Base-by-base conservation (phyloP, 2,888 invertebrate genomes). In the Ypsolopha scabrella region DNA sequence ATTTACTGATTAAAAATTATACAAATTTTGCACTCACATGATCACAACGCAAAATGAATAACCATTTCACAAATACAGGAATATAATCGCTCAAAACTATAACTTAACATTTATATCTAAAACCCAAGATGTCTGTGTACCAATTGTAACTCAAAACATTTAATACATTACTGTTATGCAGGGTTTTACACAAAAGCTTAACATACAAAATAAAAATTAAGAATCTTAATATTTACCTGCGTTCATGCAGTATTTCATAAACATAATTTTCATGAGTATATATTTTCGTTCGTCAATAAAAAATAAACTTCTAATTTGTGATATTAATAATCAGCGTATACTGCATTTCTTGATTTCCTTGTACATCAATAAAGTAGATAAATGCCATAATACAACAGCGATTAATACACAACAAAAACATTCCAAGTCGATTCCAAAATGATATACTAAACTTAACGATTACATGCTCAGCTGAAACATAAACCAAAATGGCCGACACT, bases 21-120 rank as follows among this genome's bases (percentile, higher is more conserved):
- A 70, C 68, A 66, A 77, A 78, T 85, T 85, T 85, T 85, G 85
- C 85, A 85, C 85, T 85, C 77, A 74, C 73, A 79, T 82, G 75
- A 85, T 85, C 85, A 85, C 85, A 82, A 83, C 75, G 83, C 79
- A 82, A 85, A 85, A 85, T 85, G 85, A 73, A 68, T 13, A 63
- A 65, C 68, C 85, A 83, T 83, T 85, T 85, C 80, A 83, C 81
- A 13, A n/a, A 77, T 71, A 76, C 73, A 82, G 82, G 80, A 81
- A 80, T 80, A 73, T 65, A 68, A 41, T 34, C 14, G 10, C 9
- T 24, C 24, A 38, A 50, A 50, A 37, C 34, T 37, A 44, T 6
- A 44, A 50, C 44, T 45, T 41, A 51, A 43, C 43, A 13, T 24
- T 24, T 24, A 3, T 24, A 24, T 3, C 43, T 13, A 39, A n/a